These are phyloP conservation scores for Zele albiditarsus DNA, from an alignment of 2,888 invertebrate species.

Conservation along the genomic window DNA sequence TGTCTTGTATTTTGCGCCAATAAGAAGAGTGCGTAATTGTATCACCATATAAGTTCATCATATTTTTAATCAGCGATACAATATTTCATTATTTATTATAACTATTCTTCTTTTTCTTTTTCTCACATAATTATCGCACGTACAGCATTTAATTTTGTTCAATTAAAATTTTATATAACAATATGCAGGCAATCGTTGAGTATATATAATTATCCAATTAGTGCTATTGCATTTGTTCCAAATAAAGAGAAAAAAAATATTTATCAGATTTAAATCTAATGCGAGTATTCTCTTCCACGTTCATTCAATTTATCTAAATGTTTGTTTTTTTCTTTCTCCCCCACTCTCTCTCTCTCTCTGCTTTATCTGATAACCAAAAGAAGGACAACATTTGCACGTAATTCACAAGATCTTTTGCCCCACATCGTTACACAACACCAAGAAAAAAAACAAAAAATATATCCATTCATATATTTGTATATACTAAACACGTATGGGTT, in stretches of 20 bases:
- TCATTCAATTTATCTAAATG: not conserved
- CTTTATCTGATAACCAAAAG: not conserved
- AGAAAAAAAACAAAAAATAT: not conserved
- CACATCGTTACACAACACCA: not conserved
- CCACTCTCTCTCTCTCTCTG: not conserved
- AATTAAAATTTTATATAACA: constrained; percentile 1
- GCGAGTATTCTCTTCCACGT: not conserved
- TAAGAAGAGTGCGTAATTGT: constrained; percentile 3
- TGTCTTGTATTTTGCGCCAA: not conserved
- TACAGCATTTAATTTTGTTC: not conserved
- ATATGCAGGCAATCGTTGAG: constrained; percentile 25
- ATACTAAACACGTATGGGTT: too few relatives aligned
- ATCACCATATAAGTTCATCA: not conserved
- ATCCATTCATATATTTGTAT: not conserved
- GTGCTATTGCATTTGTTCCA: constrained; percentile 51
- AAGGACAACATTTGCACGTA: not conserved
- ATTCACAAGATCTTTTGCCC: not conserved
- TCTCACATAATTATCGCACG: not conserved
- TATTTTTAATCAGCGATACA: not conserved
- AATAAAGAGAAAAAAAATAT: constrained; percentile 39
- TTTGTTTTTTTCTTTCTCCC: not conserved
- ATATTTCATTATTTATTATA: not conserved
- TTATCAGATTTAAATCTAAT: not conserved
- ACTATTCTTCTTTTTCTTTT: not conserved
- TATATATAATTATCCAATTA: constrained; percentile 14